Base-by-base conservation (phyloP, 2,888 invertebrate species). In the Heliconius charithonia region DNA sequence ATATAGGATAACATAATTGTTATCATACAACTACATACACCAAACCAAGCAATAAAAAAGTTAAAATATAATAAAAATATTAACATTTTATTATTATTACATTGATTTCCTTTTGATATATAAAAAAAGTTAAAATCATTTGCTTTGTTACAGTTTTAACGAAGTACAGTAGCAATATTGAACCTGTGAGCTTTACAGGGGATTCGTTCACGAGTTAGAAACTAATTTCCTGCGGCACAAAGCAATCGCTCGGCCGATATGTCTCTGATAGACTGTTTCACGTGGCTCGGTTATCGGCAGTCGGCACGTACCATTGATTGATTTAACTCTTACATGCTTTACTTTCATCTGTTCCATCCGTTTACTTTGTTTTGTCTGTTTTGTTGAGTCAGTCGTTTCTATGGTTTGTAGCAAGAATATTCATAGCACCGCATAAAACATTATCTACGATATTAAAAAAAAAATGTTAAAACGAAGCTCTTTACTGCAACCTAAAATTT, bases 171-270 rank as follows among this genome's bases (percentile, higher is more conserved):
- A 27, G 27, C 66, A 56, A 62, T 67, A 67, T 37, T 27, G 65
- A 71, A 76, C 45, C 56, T 70, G n/a, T 56, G 27, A 77, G 77
- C 65, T 69, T 32, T 82, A 84, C 79, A 85, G 83, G 79, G 82
- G 87, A 88, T 85, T 87, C 87, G 84, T 82, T 90, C 85, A 83
- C 89, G 87, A 92, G 89, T 91, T 90, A 85, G 85, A 91, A 93
- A 93, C 92, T 92, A 93, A 93, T 94, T 93, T 93, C 93, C 93
- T 92, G 91, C 80, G 88, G 83, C 86, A 91, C 91, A 92, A 92
- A 92, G 93, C 93, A 91, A 93, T 93, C 90, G 83, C 85, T 83
- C 84, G 84, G 85, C 85, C 85, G 86, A 87, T 89, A 88, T 90
- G 87, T 88, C 87, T 87, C 86, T 85, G 87, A 86, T 87, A 86